Evolutionary conservation across 2,797 vertebrate genomes (phyloP).

Genomic region (Mormyrops boulengeri): DNA sequence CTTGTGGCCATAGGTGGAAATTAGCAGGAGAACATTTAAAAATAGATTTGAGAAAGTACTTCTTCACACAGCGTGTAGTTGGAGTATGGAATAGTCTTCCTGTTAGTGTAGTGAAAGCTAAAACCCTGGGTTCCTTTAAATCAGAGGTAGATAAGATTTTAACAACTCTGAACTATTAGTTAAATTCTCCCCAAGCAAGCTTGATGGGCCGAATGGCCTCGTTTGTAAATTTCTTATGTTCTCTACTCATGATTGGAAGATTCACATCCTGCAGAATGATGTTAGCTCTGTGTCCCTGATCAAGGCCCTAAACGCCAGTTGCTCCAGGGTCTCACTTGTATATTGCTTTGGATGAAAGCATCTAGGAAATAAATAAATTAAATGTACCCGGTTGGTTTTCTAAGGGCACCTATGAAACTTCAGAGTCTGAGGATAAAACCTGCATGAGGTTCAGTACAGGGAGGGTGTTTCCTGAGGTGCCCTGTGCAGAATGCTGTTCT

Average conservation of each 20-base stretch:
- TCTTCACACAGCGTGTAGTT: no score
- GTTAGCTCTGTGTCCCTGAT: neutral
- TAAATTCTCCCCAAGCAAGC: no score
- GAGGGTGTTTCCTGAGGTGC: neutral
- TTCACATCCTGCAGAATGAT: neutral
- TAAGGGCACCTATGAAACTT: neutral
- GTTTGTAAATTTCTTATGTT: no score
- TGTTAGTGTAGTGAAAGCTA: no score
- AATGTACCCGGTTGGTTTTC: neutral
- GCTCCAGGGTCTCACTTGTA: neutral
- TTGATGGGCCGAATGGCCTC: no score
- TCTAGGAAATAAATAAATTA: neutral
- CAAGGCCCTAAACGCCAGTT: neutral
- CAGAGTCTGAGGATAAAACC: neutral
- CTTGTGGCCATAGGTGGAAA: no score
- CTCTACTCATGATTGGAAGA: neutral
- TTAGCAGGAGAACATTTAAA: no score
- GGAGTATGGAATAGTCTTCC: no score
- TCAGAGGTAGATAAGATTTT: no score
- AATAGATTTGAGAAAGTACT: no score
- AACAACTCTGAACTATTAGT: no score
- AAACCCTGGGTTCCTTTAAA: no score
- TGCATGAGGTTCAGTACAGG: neutral
- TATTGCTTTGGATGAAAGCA: neutral
- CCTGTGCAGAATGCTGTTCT: neutral